Conservation (phyloP, 2,113 vertebrate species). For the Gallinago jamesoni region DNA sequence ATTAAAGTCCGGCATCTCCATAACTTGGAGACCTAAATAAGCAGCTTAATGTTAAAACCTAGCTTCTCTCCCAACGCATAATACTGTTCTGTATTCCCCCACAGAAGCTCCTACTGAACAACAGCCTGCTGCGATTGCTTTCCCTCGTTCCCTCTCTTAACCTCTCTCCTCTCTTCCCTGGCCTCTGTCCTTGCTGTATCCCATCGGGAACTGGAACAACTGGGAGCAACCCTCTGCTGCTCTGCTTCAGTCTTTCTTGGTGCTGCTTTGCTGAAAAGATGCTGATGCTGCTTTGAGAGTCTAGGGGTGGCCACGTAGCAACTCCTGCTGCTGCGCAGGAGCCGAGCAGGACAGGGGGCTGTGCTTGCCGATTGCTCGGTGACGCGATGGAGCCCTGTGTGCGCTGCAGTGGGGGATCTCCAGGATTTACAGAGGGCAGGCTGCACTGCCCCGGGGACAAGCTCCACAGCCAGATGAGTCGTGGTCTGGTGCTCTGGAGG, state of each 20-base stretch:
- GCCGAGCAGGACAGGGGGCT: neutral
- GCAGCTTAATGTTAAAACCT: conserved; percentile 63
- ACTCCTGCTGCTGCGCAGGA: neutral
- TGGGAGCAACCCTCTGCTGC: neutral
- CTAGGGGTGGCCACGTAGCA: fast-evolving
- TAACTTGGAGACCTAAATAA: conserved; percentile 65
- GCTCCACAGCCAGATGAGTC: fast-evolving
- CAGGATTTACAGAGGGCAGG: neutral
- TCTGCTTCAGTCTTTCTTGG: neutral
- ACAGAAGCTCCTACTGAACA: neutral
- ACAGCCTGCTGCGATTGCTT: neutral
- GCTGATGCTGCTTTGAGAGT: neutral
- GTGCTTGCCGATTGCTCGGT: fast-evolving
- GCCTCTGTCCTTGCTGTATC: neutral
- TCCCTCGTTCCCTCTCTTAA: neutral
- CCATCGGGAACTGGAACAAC: fast-evolving
- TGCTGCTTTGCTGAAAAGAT: conserved; percentile 14
- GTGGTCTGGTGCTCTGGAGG: fast-evolving
- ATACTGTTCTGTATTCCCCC: neutral
- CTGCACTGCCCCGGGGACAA: fast-evolving
- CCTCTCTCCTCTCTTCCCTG: neutral
- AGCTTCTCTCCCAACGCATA: neutral
- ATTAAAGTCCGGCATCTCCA: conserved; percentile 58
- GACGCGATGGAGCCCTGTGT: fast-evolving
- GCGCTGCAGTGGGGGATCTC: neutral